phyloP scores from a whole-genome alignment of 2,113 vertebrate species.

The Suncus etruscus region DNA sequence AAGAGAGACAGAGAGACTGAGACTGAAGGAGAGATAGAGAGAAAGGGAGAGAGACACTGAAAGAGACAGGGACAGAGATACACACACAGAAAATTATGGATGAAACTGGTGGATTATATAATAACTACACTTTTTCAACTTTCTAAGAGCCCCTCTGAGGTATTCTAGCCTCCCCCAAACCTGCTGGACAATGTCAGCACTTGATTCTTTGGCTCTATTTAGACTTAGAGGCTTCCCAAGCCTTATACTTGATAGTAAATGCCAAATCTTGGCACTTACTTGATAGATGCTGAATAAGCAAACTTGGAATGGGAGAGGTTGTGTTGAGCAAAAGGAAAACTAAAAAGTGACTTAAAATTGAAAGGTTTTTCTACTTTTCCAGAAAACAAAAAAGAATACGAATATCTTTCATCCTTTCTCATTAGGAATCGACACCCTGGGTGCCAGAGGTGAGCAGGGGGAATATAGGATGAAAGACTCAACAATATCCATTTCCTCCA shows the following conservation, averaged over 20 bases:
- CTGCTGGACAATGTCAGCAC: rapidly evolving
- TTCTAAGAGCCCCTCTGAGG: not conserved
- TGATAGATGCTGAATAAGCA: not conserved
- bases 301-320: not conserved
- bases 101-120: not conserved
- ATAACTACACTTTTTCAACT: not conserved
- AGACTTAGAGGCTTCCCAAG: too few species aligned
- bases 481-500: not conserved
- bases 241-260: not conserved
- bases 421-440: conserved; percentile 45
- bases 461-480: not conserved
- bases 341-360: not conserved
- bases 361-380: not conserved
- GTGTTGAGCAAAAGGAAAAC: not conserved
- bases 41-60: too few species aligned
- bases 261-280: not conserved
- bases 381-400: not conserved
- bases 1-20: too few species aligned
- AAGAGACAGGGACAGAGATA: too few species aligned
- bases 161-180: not conserved
- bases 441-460: not conserved
- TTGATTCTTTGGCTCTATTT: not conserved
- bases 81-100: too few species aligned
- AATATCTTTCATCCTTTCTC: not conserved
- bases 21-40: too few species aligned